phyloP scores from a whole-genome alignment of 1,140 invertebrate species.

The Lamellibrachia luymesi region DNA sequence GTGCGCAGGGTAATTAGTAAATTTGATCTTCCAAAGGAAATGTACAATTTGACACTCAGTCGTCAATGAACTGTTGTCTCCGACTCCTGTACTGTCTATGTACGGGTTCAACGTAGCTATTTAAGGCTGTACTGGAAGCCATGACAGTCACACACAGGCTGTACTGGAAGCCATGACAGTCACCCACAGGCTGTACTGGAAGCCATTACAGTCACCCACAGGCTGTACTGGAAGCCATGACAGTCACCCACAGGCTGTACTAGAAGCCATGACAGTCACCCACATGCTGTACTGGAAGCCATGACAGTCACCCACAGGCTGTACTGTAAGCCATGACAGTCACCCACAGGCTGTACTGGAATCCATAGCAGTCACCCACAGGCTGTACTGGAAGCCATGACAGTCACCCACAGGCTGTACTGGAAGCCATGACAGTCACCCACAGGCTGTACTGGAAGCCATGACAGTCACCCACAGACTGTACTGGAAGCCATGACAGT shows the following conservation, averaged over 20 bases:
- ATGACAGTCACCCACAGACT: neutral
- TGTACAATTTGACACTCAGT: neutral
- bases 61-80: neutral
- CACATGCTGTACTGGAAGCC: no score
- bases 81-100: neutral
- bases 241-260: no score
- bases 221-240: no score
- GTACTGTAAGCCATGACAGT: neutral
- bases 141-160: neutral
- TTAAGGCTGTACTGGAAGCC: neutral
- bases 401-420: no score
- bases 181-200: no score
- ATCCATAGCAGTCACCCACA: no score
- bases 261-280: no score
- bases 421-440: no score
- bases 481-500: neutral
- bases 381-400: no score
- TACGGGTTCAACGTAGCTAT: neutral
- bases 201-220: no score
- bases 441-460: neutral
- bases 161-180: no score
- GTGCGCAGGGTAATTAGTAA: neutral
- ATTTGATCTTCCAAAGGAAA: neutral
- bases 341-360: neutral
- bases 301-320: neutral